Conservation (phyloP, 2,888 invertebrate genomes). For the Rutpela maculata region DNA sequence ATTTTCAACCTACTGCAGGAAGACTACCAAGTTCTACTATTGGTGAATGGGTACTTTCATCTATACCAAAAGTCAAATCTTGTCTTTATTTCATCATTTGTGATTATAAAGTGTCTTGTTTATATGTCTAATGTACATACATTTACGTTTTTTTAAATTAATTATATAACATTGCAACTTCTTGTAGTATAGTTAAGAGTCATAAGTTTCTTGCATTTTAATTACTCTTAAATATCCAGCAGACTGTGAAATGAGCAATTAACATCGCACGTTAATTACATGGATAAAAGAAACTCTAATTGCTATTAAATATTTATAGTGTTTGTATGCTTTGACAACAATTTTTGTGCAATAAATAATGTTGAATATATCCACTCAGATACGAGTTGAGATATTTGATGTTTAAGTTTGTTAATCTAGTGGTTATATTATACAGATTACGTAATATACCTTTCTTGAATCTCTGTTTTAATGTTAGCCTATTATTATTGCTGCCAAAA, state of each 20-base stretch:
- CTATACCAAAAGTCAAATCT: no score
- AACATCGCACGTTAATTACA: not conserved
- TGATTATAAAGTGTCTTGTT: not conserved
- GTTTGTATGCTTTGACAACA: not conserved
- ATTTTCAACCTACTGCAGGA: no score
- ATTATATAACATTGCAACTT: not conserved
- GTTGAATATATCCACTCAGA: not conserved
- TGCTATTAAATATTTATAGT: not conserved
- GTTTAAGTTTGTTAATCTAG: no score
- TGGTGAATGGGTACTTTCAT: no score
- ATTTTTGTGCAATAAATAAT: not conserved
- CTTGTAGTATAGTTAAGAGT: not conserved
- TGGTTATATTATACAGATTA: no score
- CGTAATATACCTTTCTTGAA: no score
- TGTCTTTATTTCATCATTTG: no score
- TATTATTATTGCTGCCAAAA: no score
- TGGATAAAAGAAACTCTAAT: not conserved
- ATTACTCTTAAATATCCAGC: not conserved
- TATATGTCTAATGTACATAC: not conserved
- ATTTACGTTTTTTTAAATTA: not conserved
- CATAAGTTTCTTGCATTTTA: conserved; percentile 1
- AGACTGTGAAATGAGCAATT: not conserved
- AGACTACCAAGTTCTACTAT: no score
- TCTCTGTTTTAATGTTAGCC: no score
- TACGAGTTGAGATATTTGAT: no score